Conservation (phyloP, 2,888 invertebrate genomes). For the Mayetiola destructor region DNA sequence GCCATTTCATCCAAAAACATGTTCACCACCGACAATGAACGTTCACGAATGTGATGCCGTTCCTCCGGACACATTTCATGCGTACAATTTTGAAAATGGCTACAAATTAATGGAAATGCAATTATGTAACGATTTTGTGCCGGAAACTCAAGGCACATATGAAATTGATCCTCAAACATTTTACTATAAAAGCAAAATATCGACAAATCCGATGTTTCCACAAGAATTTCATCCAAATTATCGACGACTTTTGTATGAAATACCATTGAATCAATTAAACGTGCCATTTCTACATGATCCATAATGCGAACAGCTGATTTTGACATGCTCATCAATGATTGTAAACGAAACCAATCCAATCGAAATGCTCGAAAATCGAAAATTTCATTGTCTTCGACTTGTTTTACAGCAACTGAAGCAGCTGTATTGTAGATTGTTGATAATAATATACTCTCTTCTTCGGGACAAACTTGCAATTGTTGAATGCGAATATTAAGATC, state of each 20-base stretch:
- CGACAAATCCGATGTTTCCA: slow-evolving; percentile 93
- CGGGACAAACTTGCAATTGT: slow-evolving; percentile 69
- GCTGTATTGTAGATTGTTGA: slow-evolving; percentile 85
- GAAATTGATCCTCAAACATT: slow-evolving; percentile 95
- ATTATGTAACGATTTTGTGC: slow-evolving; percentile 96
- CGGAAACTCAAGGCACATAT: slow-evolving; percentile 96
- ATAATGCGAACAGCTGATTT: slow-evolving; percentile 65
- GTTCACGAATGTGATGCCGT: slow-evolving; percentile 87
- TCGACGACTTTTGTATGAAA: slow-evolving; percentile 99
- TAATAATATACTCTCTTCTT: slow-evolving; percentile 88
- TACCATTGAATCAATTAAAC: slow-evolving; percentile 84
- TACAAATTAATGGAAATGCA: slow-evolving; percentile 93
- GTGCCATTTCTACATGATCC: slow-evolving; percentile 75
- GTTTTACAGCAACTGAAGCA: slow-evolving; percentile 72
- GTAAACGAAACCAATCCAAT: slow-evolving; percentile 93
- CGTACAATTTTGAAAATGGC: slow-evolving; percentile 94
- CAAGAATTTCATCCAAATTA: slow-evolving; percentile 88
- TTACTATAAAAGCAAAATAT: slow-evolving; percentile 95
- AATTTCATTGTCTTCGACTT: slow-evolving; percentile 89
- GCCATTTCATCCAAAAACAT: slow-evolving; percentile 98
- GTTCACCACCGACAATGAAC: slow-evolving; percentile 90
- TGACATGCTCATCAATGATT: slow-evolving; percentile 78
- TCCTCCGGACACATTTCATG: slow-evolving; percentile 98
- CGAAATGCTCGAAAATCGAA: slow-evolving; percentile 93
- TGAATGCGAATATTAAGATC: slow-evolving; percentile 76